Evolutionary conservation across 2,113 vertebrate genomes (phyloP).

Genomic region (Grammomys surdaster): DNA sequence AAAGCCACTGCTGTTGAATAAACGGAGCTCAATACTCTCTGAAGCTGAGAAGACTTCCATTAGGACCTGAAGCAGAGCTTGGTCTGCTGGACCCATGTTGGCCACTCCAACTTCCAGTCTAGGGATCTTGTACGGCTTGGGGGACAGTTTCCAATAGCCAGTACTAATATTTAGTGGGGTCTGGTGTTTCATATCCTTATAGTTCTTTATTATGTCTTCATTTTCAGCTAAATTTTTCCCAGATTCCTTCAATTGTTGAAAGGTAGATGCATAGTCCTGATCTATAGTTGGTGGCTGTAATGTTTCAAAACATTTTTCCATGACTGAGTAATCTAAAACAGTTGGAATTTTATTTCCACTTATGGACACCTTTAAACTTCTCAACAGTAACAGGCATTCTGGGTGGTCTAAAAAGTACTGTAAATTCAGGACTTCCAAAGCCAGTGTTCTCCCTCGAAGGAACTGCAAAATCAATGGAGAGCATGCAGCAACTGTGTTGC

Average conservation of each 20-base stretch:
- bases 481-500: slow-evolving; percentile 31
- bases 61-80: slow-evolving; percentile 48
- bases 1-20: slow-evolving; percentile 17
- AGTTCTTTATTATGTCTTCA: neutral
- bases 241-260: neutral
- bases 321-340: fast-evolving
- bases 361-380: neutral
- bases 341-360: fast-evolving
- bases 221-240: neutral
- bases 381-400: slow-evolving; percentile 66
- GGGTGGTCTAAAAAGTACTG: slow-evolving; percentile 69
- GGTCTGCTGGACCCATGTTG: neutral
- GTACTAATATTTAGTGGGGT: too few relatives aligned
- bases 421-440: neutral
- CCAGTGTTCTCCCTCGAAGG: slow-evolving; percentile 65
- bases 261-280: slow-evolving; percentile 56
- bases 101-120: slow-evolving; percentile 43
- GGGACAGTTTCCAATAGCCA: slow-evolving; percentile 64
- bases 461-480: slow-evolving; percentile 55
- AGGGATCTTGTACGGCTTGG: slow-evolving; percentile 59
- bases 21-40: slow-evolving; percentile 67
- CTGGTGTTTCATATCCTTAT: too few relatives aligned
- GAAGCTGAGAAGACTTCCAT: slow-evolving; percentile 66
- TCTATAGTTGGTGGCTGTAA: slow-evolving; percentile 55
- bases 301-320: neutral